phyloP scores from a whole-genome alignment of 2,797 vertebrate genomes.

The Telmatherina bonti region DNA sequence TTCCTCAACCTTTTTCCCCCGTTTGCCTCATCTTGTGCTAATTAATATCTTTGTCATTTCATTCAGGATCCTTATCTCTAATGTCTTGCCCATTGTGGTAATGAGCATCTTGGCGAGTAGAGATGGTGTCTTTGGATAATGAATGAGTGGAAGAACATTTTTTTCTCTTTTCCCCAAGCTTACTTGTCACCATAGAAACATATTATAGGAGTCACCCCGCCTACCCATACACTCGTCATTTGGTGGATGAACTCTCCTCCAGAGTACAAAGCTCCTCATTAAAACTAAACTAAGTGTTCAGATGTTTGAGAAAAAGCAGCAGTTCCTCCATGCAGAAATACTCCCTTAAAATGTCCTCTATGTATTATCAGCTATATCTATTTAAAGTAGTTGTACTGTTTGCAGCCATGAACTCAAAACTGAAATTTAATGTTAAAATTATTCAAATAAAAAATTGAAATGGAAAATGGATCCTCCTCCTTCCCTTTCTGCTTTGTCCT shows the following conservation, averaged over 20 bases:
- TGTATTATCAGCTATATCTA: not conserved
- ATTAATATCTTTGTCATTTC: conserved; percentile 11
- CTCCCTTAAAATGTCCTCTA: not conserved
- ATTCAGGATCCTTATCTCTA: conserved; percentile 24
- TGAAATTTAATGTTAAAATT: not conserved
- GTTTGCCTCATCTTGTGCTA: not conserved
- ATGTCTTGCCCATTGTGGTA: conserved; percentile 23
- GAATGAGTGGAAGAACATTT: not conserved
- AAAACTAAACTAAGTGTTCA: not conserved
- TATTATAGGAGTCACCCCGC: conserved; percentile 2
- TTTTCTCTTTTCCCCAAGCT: conserved; percentile 18
- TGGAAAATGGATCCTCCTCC: no score
- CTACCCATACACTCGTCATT: not conserved
- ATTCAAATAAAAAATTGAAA: not conserved
- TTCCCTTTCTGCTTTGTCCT: no score
- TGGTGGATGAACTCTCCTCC: not conserved
- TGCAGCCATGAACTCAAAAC: not conserved
- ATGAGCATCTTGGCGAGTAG: conserved; percentile 29
- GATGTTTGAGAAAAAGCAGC: not conserved
- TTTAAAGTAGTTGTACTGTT: not conserved
- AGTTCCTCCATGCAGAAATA: not conserved
- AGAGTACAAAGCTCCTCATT: conserved; percentile 1
- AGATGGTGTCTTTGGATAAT: conserved; percentile 28
- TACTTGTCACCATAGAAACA: conserved; percentile 40
- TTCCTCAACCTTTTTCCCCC: not conserved